These are phyloP conservation scores for Diogma glabrata DNA, from an alignment of 2,888 invertebrate species.

Conservation along the genomic window DNA sequence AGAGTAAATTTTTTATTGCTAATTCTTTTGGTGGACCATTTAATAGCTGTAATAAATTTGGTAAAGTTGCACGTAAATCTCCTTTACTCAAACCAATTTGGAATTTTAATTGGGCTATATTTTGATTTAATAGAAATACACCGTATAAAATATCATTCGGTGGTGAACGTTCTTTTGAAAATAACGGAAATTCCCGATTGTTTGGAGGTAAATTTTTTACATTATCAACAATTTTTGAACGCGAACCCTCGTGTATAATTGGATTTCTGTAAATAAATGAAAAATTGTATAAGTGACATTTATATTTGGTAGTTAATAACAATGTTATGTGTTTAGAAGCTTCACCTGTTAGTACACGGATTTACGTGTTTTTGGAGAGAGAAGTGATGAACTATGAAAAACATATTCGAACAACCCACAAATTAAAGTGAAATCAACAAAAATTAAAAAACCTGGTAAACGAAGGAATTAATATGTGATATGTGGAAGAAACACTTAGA, in stretches of 20 bases:
- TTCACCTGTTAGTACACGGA: no score
- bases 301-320: background rate
- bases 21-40: conserved; percentile 13
- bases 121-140: conserved; percentile 85
- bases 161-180: conserved; percentile 36
- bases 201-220: conserved; percentile 57
- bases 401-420: no score
- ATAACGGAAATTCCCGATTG: conserved; percentile 67
- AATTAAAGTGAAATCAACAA: no score
- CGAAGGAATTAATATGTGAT: no score
- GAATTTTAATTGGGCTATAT: conserved; percentile 73
- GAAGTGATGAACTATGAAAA: no score
- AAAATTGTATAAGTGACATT: conserved; percentile 5
- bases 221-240: conserved; percentile 69
- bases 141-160: conserved; percentile 60
- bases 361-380: no score
- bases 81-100: conserved; percentile 22
- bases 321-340: no score
- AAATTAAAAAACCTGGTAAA: no score
- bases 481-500: no score
- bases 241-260: conserved; percentile 67
- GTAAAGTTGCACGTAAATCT: conserved; percentile 30
- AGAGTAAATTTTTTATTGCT: background rate
- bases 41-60: conserved; percentile 30
- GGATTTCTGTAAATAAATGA: conserved; percentile 58